Percentiles rank a stretch among this genome's conserved stretches.
These are phyloP conservation scores for Lophura nycthemera DNA, from an alignment of 2,113 vertebrate genomes.

Conservation along the genomic window DNA sequence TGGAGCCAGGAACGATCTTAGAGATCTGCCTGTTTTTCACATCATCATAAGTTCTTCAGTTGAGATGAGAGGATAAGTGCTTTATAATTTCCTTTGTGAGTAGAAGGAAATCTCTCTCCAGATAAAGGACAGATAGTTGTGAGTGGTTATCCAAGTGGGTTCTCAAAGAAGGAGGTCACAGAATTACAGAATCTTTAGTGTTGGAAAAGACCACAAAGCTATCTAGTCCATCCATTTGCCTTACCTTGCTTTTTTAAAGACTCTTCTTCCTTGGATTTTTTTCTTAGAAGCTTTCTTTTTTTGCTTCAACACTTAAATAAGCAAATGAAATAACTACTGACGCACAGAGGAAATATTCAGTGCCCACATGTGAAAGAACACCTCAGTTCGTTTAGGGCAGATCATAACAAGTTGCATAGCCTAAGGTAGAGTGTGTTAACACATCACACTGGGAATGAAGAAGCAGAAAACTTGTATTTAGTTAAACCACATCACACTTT, in stretches of 20 bases:
- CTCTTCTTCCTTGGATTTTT: not conserved
- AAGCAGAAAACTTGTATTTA: too few species aligned
- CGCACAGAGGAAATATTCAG: not conserved
- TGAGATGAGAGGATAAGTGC: not conserved
- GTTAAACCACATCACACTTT: too few species aligned
- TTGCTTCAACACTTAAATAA: not conserved
- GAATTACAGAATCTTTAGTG: too few species aligned
- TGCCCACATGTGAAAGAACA: not conserved
- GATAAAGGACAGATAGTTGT: not conserved
- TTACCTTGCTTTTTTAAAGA: not conserved
- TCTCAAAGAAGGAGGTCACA: not conserved
- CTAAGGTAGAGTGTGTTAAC: too few species aligned
- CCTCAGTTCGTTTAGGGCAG: too few species aligned
- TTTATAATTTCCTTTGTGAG: not conserved
- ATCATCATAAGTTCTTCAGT: not conserved
- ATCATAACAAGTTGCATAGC: not conserved
- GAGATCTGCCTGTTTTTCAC: not conserved
- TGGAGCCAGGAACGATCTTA: not conserved
- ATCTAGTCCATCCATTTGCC: not conserved
- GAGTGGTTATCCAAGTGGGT: too few species aligned
- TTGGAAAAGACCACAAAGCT: too few species aligned
- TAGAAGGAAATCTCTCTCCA: not conserved
- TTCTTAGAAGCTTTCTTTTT: not conserved
- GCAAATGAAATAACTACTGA: not conserved
- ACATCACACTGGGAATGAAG: not conserved